phyloP scores from a whole-genome alignment of 2,888 invertebrate genomes.

The Torymus auratus region DNA sequence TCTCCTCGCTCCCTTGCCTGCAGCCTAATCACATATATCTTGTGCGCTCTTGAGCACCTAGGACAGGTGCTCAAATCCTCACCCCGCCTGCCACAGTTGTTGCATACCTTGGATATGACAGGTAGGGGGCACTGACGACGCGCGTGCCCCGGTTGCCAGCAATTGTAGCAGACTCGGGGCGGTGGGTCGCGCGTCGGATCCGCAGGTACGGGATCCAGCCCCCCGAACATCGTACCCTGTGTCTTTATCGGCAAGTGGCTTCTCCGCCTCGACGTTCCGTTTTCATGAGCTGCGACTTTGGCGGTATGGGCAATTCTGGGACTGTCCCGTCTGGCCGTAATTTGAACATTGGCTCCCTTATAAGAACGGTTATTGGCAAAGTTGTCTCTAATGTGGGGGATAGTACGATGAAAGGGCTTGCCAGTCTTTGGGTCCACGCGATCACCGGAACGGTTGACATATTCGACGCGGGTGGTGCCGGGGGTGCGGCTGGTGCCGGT shows the following conservation, averaged over 20 bases:
- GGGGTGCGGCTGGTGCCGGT: too few relatives aligned
- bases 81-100: constrained; percentile 46
- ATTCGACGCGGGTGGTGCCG: constrained; percentile 37
- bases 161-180: constrained; percentile 40
- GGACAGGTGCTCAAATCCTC: constrained; percentile 22
- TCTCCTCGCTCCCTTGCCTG: neutral
- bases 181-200: constrained; percentile 43
- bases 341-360: too few relatives aligned
- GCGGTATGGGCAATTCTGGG: too few relatives aligned
- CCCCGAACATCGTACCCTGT: constrained; percentile 32
- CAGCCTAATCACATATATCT: constrained; percentile 26
- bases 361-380: too few relatives aligned
- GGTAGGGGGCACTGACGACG: constrained; percentile 23
- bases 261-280: too few relatives aligned
- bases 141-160: constrained; percentile 45
- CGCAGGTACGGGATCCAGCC: constrained; percentile 23
- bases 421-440: constrained; percentile 24
- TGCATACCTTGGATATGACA: neutral
- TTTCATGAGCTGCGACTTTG: neutral
- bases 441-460: constrained; percentile 28
- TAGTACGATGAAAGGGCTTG: constrained; percentile 3
- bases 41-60: too few relatives aligned
- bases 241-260: constrained; percentile 19
- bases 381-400: neutral
- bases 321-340: too few relatives aligned